Evolutionary conservation across 92 coral and sea anemone species (phyloP).

Genomic region (Anthopleura xanthogrammica): DNA sequence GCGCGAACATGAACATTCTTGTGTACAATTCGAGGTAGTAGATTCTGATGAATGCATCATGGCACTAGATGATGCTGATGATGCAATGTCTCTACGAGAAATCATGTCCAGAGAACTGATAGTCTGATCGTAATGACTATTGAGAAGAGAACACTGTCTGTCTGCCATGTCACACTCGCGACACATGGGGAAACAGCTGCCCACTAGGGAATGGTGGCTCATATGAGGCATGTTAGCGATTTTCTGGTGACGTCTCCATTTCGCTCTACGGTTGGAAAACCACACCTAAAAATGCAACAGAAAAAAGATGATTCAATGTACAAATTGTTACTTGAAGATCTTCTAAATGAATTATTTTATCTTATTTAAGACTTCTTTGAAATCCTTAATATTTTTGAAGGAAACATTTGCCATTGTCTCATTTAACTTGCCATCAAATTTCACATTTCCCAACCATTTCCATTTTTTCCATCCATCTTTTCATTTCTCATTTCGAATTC

Average conservation of each 20-base stretch:
- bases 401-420: too few relatives aligned
- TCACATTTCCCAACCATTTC: too few relatives aligned
- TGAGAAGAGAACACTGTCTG: conserved; percentile 73
- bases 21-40: conserved; percentile 54
- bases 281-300: conserved; percentile 72
- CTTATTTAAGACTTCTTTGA: too few relatives aligned
- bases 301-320: neutral
- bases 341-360: neutral
- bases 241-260: conserved; percentile 98
- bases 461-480: neutral
- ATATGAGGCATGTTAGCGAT: conserved; percentile 90
- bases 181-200: conserved; percentile 93
- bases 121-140: conserved; percentile 69
- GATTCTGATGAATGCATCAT: conserved; percentile 26
- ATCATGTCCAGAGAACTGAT: conserved; percentile 65
- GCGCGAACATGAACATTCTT: conserved; percentile 82
- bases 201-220: conserved; percentile 81
- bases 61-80: conserved; percentile 49
- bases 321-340: neutral
- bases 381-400: too few relatives aligned
- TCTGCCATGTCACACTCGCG: conserved; percentile 92
- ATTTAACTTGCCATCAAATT: too few relatives aligned
- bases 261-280: conserved; percentile 99
- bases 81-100: conserved; percentile 50
- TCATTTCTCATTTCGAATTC: neutral